Evolutionary conservation across 2,113 vertebrate genomes (phyloP).

Genomic region (Redunca redunca): DNA sequence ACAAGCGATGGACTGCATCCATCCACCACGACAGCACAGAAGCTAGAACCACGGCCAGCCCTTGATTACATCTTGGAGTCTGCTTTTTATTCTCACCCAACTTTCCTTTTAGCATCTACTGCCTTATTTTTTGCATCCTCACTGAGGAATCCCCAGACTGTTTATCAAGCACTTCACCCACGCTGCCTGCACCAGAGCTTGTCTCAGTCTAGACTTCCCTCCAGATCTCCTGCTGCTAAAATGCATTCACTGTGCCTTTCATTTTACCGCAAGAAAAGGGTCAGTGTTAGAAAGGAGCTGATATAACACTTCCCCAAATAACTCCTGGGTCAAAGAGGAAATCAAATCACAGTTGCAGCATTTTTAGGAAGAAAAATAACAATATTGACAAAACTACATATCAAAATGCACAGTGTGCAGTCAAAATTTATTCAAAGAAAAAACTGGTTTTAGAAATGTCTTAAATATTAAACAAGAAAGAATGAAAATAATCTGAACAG

Average conservation of each 20-base stretch:
- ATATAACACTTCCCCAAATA: conserved; percentile 16
- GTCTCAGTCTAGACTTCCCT: conserved; percentile 22
- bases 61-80: neutral
- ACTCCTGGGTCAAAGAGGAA: conserved; percentile 45
- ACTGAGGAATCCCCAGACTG: neutral
- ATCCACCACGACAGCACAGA: neutral
- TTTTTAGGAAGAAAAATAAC: conserved; percentile 2
- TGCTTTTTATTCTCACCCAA: neutral
- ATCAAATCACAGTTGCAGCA: neutral
- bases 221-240: neutral
- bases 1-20: neutral
- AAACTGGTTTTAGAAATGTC: neutral
- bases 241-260: neutral
- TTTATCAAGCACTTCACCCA: conserved; percentile 11
- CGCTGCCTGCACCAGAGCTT: rapidly evolving
- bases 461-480: conserved; percentile 2
- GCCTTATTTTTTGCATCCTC: neutral
- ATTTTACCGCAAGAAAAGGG: neutral
- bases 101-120: neutral
- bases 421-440: conserved; percentile 4
- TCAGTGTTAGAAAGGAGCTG: conserved; percentile 3
- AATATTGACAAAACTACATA: neutral
- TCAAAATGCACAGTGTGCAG: neutral
- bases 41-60: neutral
- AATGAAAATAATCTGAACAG: neutral